Conservation (phyloP, 2,888 invertebrate genomes). For the Galeruca laticollis region DNA sequence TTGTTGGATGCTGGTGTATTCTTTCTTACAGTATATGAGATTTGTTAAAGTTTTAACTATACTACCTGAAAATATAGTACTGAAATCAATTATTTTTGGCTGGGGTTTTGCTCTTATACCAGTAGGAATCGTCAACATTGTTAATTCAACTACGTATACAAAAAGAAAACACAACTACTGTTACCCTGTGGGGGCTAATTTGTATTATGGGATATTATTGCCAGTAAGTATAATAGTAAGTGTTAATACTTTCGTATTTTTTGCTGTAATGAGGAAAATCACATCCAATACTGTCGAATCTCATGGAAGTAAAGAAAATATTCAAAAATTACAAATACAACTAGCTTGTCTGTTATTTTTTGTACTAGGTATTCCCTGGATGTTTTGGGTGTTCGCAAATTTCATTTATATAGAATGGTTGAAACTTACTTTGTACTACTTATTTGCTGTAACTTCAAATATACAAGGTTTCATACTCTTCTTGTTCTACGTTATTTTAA, state of each 20-base stretch:
- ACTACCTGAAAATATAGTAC: conserved; percentile 71
- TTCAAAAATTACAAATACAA: conserved; percentile 70
- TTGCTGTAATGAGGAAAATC: conserved; percentile 69
- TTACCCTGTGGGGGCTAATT: conserved; percentile 70
- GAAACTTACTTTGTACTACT: conserved; percentile 62
- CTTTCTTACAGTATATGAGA: conserved; percentile 75
- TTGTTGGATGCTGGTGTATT: conserved; percentile 81
- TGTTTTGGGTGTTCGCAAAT: conserved; percentile 71
- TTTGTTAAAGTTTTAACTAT: conserved; percentile 75
- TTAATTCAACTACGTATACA: conserved; percentile 68
- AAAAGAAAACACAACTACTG: conserved; percentile 68
- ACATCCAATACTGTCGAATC: conserved; percentile 62
- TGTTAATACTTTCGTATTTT: conserved; percentile 72
- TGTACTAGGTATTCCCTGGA: conserved; percentile 73
- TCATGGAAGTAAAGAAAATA: conserved; percentile 63
- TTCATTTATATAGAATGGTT: conserved; percentile 53
- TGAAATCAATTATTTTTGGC: conserved; percentile 74
- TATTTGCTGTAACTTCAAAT: conserved; percentile 71
- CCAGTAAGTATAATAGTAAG: conserved; percentile 70
- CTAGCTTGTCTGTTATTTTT: conserved; percentile 73
- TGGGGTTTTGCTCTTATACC: conserved; percentile 74
- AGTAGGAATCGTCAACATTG: conserved; percentile 68
- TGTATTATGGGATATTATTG: conserved; percentile 71
- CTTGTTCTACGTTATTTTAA: conserved; percentile 72
- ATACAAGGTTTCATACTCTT: conserved; percentile 74